These are phyloP conservation scores for Idaea straminata DNA, from an alignment of 2,888 invertebrate genomes.

Conservation along the genomic window DNA sequence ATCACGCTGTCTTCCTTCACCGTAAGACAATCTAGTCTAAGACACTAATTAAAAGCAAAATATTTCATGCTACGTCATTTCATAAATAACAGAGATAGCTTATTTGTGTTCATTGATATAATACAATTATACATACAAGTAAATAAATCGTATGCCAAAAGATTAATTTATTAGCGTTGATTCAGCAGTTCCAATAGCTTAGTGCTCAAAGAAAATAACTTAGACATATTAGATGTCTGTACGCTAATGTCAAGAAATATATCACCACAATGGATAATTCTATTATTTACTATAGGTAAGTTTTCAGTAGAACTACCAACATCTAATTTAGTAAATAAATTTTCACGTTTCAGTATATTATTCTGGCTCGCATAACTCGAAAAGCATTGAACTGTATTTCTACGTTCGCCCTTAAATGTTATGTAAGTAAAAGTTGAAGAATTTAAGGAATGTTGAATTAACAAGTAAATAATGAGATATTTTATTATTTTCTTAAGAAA, in stretches of 20 bases:
- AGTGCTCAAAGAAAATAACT: background rate
- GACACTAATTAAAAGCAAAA: too few relatives aligned
- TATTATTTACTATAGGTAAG: background rate
- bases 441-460: too few relatives aligned
- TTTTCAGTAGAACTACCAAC: background rate
- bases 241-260: background rate
- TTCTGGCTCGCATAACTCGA: background rate
- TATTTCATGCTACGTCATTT: too few relatives aligned
- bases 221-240: background rate
- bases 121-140: background rate
- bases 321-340: background rate
- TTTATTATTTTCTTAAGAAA: too few relatives aligned
- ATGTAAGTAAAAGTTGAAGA: too few relatives aligned
- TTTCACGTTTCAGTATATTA: background rate
- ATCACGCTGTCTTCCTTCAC: too few relatives aligned
- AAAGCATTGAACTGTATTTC: background rate
- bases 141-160: background rate
- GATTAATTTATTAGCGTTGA: background rate
- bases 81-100: too few relatives aligned
- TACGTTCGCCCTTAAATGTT: background rate
- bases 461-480: too few relatives aligned
- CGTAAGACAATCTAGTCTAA: too few relatives aligned
- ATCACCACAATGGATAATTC: background rate
- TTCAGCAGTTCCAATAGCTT: background rate
- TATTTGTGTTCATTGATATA: too few relatives aligned